Evolutionary conservation across 2,797 vertebrate genomes (phyloP), one percentile per base, ranked within the genome.

Genomic region (Thaleichthys pacificus): DNA sequence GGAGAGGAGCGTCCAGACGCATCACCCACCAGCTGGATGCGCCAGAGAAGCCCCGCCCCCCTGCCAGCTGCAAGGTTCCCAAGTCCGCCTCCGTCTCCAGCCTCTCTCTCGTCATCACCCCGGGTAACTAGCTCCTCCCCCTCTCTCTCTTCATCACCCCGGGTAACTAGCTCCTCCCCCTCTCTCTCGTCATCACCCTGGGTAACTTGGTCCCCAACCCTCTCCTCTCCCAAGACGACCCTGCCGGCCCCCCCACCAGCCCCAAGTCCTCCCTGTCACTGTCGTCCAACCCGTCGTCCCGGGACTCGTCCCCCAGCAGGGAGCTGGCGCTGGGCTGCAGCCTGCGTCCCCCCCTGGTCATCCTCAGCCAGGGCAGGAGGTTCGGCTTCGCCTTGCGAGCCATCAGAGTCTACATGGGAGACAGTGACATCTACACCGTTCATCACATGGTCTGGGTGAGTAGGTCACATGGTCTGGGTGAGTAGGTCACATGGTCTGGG

Each of bases 1-100:
- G 94, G 0, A 88, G 93, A 67, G 95, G 93, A 0, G 85, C 91
- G 0, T 91, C 91, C 19, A 90, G 91, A 0, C 93, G 93, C 21
- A 92, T 94, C 0, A 90, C 91, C 21, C 87, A 91, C 76, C 88
- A 91, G 72, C 93, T 91, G 70, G 96, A 95, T 0, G 57, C 90
- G 0, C 87, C 90, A 0, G 95, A 96, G 63, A 95, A 94, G 73
- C 85, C 92, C 65, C 89, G 87, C 73, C 66, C 91, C 5, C 64
- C 91, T 0, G 35, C 88, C 0, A 82, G 90, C 0, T 81, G 88
- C 60, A 93, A 94, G 0, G 94, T 98, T 74, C 96, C 96, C 71
- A 98, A 98, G 84, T 98, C 96, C 0, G 96, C 96, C 3, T 97
- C 96, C 0, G 94, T 96, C 56, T 97, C 95, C 0, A 95, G 95